Percentiles rank a stretch among this genome's conserved stretches.
phyloP scores from a whole-genome alignment of 2,113 vertebrate genomes.

The Muntiacus muntjak region DNA sequence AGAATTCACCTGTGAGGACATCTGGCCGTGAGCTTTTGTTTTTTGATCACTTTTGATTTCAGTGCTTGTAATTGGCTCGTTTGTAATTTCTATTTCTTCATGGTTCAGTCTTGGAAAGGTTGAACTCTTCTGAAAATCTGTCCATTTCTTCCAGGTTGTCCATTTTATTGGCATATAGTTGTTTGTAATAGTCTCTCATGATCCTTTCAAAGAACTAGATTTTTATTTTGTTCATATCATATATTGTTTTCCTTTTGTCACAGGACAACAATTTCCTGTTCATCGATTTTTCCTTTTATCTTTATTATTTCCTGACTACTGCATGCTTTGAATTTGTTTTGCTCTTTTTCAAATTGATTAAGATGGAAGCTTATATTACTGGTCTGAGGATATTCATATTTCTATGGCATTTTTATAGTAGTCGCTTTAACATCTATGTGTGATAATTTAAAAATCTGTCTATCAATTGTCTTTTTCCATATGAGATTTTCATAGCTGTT shows the following conservation, averaged over 20 bases:
- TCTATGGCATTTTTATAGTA: background rate
- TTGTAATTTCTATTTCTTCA: background rate
- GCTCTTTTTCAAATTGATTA: background rate
- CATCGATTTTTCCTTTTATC: background rate
- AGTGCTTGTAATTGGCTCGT: background rate
- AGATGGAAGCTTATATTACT: background rate
- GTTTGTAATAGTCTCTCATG: background rate
- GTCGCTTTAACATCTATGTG: background rate
- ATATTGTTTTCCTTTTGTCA: background rate
- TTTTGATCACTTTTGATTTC: background rate
- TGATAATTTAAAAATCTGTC: background rate
- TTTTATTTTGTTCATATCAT: background rate
- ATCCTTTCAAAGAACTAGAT: background rate
- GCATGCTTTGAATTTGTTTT: slow-evolving; percentile 2
- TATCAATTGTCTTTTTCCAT: background rate
- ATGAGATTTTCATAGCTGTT: background rate
- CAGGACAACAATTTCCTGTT: background rate
- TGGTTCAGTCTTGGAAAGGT: background rate
- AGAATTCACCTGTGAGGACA: background rate
- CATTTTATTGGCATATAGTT: background rate
- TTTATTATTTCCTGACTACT: background rate
- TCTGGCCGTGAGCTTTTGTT: background rate
- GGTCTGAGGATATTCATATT: background rate
- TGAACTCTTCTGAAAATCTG: background rate
- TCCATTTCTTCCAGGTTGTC: background rate